phyloP scores from a whole-genome alignment of 1,140 invertebrate species.

The Lasioglossum albipes region DNA sequence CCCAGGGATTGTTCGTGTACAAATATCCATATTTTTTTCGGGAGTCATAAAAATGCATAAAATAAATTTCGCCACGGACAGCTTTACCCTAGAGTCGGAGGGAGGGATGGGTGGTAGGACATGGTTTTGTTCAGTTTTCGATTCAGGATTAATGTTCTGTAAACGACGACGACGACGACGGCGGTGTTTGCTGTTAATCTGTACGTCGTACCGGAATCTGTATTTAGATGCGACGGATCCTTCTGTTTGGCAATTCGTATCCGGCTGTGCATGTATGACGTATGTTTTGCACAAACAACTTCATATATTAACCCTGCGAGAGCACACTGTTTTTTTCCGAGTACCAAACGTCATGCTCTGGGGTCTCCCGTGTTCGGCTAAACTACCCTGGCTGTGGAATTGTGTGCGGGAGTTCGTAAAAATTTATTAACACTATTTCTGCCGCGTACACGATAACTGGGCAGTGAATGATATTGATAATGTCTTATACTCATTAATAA shows the following conservation, averaged over 20 bases:
- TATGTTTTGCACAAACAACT: neutral
- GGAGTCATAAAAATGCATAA: constrained; percentile 27
- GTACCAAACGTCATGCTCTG: no score
- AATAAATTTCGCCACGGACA: constrained; percentile 21
- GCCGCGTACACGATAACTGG: no score
- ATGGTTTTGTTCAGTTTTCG: constrained; percentile 1
- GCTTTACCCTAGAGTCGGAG: neutral
- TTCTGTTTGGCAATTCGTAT: neutral
- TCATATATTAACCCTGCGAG: neutral
- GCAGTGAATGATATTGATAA: no score
- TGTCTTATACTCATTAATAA: no score
- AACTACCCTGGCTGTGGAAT: no score
- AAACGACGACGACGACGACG: constrained; percentile 3
- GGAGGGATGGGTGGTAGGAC: neutral
- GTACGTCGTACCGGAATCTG: neutral
- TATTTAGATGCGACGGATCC: neutral
- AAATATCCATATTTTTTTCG: constrained; percentile 23
- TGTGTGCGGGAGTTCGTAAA: no score
- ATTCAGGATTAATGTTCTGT: constrained; percentile 1
- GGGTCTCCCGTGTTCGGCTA: no score
- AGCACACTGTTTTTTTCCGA: no score
- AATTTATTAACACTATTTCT: no score
- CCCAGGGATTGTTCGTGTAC: neutral
- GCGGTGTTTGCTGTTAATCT: neutral
- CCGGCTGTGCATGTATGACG: neutral